Evolutionary conservation across 2,888 invertebrate species (phyloP).

Genomic region (Folsomia candida): DNA sequence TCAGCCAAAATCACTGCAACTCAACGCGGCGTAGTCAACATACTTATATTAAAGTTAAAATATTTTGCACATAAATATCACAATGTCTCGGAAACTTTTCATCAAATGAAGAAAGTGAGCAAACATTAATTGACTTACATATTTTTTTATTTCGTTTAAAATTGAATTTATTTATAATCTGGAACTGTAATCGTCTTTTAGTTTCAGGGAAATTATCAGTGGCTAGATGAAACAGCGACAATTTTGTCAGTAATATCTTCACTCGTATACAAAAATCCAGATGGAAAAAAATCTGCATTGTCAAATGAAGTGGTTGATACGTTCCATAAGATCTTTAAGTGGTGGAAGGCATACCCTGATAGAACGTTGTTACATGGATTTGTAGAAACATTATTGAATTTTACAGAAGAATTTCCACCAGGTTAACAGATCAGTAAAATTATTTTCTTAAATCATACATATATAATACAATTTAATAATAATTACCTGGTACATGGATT

Average conservation of each 20-base stretch:
- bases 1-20: constrained; percentile 38
- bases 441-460: no score
- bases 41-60: constrained; percentile 29
- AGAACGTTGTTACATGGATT: constrained; percentile 33
- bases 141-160: no score
- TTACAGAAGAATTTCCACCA: constrained; percentile 45
- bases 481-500: background rate
- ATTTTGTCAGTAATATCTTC: constrained; percentile 34
- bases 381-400: constrained; percentile 43
- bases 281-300: constrained; percentile 35
- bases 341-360: constrained; percentile 41
- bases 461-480: background rate
- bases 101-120: constrained; percentile 26
- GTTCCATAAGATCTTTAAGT: constrained; percentile 44
- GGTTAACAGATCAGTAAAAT: no score
- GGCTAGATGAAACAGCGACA: constrained; percentile 39
- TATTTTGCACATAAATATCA: constrained; percentile 33
- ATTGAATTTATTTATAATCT: no score
- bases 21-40: constrained; percentile 25
- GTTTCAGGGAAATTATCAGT: constrained; percentile 15
- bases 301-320: constrained; percentile 32
- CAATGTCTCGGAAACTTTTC: constrained; percentile 23
- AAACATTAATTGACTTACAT: constrained; percentile 5
- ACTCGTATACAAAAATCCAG: constrained; percentile 33
- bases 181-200: no score